Evolutionary conservation across 2,888 invertebrate genomes (phyloP).

Genomic region (Andrena fulva): DNA sequence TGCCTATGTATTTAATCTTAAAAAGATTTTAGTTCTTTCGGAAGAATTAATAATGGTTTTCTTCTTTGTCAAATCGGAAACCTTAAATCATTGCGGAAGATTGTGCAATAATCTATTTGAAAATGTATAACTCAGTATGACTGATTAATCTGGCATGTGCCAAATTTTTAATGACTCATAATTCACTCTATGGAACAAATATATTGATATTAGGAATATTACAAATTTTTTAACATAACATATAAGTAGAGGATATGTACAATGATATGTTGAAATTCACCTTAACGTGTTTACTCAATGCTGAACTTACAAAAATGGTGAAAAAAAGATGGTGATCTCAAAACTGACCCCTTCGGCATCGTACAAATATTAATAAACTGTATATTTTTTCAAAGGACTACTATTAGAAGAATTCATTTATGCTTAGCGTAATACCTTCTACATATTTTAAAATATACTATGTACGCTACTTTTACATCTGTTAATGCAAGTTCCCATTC

Average conservation of each 20-base stretch:
- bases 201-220: not conserved
- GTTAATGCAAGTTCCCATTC: conserved; percentile 9
- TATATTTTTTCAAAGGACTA: conserved; percentile 15
- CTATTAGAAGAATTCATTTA: conserved; percentile 8
- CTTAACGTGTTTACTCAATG: not conserved
- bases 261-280: not conserved
- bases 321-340: not conserved
- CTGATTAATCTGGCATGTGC: conserved; percentile 44
- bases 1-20: conserved; percentile 26
- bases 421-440: not conserved
- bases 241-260: not conserved
- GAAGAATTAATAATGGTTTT: conserved; percentile 14
- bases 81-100: not conserved
- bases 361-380: conserved; percentile 21
- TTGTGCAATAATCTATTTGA: conserved; percentile 12
- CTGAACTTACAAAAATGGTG: not conserved
- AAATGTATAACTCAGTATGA: conserved; percentile 21
- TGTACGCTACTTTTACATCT: not conserved
- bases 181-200: conserved; percentile 10
- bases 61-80: conserved; percentile 13
- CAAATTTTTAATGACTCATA: conserved; percentile 49
- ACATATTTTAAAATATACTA: not conserved
- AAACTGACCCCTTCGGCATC: not conserved
- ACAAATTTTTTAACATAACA: not conserved
- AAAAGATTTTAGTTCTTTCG: conserved; percentile 22